Base-by-base conservation (phyloP, 2,797 vertebrate genomes). In the Coracias cyanogaster region DNA sequence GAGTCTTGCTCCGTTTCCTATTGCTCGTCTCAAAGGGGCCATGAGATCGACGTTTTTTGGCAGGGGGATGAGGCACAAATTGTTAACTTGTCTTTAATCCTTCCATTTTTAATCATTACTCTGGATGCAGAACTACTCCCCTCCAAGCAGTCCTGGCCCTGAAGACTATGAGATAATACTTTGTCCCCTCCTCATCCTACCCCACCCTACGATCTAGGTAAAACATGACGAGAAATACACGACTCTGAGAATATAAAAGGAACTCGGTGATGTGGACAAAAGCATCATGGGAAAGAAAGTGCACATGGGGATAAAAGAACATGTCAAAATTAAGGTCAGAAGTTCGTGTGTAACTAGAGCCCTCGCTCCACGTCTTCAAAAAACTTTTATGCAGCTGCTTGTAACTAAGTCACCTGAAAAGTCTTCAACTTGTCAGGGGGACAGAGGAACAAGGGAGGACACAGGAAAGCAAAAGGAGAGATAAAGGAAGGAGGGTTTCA, bases 101-200 rank as follows among this genome's bases (percentile, higher is more conserved):
- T 97, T 85, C 96, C 93, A 10, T 95, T 97, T 93, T 83, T 41
- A 93, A 93, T 73, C 41, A 62, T 93, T 89, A 94, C 65, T 39
- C 60, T 70, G 89, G 94, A 88, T 84, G 88, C 26, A 31, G 96
- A 97, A 86, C 52, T 22, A 89, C 61, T 95, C 73, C 90, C 93
- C 78, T 83, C 45, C 20, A 14, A 89, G 94, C 8, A 41, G 76
- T 81, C 65, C 93, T 71, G 83, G 97, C 93, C 94, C 97, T 97
- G 98, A 98, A 98, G 93, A 95, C 92, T 92, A 86, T 18, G 82
- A 97, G 92, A 96, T 90, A 93, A 95, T 77, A 90, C 31, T 86
- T 82, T 13, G 26, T 62, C 82, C 93, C 88, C 89, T 84, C 51
- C 88, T 85, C 66, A 66, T 19, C 35, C 51, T 83, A 86, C 22